A percentile compares a stretch with the other conserved stretches of the same genome.
These are phyloP conservation scores for Proterorhinus semilunaris DNA, from an alignment of 2,113 vertebrate species.

Conservation along the genomic window DNA sequence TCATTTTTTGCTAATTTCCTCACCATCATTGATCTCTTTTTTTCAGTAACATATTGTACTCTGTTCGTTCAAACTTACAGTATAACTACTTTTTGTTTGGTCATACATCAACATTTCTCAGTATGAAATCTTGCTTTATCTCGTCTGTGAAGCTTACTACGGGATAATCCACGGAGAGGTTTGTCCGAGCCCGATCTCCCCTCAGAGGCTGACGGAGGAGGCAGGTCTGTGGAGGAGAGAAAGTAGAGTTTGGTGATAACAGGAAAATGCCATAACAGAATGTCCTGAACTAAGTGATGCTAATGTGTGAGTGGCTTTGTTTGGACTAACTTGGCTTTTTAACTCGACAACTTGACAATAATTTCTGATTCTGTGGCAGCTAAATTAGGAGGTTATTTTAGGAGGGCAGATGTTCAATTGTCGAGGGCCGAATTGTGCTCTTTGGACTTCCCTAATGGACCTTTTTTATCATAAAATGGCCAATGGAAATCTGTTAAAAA, in stretches of 20 bases:
- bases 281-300: background rate
- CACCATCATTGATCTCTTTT: background rate
- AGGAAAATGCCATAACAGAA: conserved; percentile 1
- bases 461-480: no score
- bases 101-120: conserved; percentile 41
- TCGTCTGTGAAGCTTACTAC: conserved; percentile 58
- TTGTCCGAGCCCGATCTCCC: conserved; percentile 50
- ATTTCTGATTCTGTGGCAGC: no score
- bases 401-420: no score
- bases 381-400: no score
- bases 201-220: conserved; percentile 50
- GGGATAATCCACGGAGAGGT: conserved; percentile 39
- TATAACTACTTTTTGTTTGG: conserved; percentile 37
- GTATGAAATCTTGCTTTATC: conserved; percentile 54
- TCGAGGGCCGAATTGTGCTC: no score
- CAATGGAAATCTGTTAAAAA: no score
- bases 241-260: conserved; percentile 17
- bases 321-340: conserved; percentile 3
- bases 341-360: no score
- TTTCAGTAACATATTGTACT: background rate
- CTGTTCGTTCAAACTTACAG: background rate
- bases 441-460: no score
- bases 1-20: background rate
- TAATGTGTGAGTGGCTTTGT: conserved; percentile 27
- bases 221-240: conserved; percentile 64